Evolutionary conservation across 2,888 invertebrate genomes (phyloP).

Genomic region (Dryobotodes eremita): DNA sequence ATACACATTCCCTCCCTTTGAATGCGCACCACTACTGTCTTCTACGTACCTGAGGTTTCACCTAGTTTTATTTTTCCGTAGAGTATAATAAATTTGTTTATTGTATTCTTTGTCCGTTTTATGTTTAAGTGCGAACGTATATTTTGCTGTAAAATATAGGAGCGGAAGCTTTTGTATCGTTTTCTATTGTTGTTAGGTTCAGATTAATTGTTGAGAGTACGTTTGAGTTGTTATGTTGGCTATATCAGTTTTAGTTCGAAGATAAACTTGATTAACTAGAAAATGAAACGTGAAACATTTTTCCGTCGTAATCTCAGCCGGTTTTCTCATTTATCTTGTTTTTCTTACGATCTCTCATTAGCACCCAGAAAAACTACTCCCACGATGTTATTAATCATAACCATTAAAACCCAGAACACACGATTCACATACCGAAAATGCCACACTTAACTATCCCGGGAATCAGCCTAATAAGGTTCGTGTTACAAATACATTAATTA

Average conservation of each 20-base stretch:
- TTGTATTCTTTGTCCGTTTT: slow-evolving; percentile 65
- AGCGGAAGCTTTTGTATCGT: slow-evolving; percentile 49
- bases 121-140: slow-evolving; percentile 55
- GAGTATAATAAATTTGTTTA: slow-evolving; percentile 69
- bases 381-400: slow-evolving; percentile 42
- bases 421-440: slow-evolving; percentile 49
- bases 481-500: slow-evolving; percentile 82
- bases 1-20: slow-evolving; percentile 66
- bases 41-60: slow-evolving; percentile 64
- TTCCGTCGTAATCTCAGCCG: slow-evolving; percentile 3
- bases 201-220: slow-evolving; percentile 39
- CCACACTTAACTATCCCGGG: slow-evolving; percentile 55
- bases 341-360: slow-evolving; percentile 27
- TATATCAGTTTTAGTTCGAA: slow-evolving; percentile 31
- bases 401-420: slow-evolving; percentile 39
- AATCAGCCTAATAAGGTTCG: slow-evolving; percentile 74
- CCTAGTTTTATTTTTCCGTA: slow-evolving; percentile 63
- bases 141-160: slow-evolving; percentile 56
- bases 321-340: background rate
- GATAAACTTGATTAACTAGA: slow-evolving; percentile 43
- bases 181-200: slow-evolving; percentile 31
- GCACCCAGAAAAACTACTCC: slow-evolving; percentile 6
- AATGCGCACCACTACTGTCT: slow-evolving; percentile 67
- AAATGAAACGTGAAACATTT: slow-evolving; percentile 18
- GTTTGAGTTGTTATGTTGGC: slow-evolving; percentile 9